A percentile compares a stretch with the other conserved stretches of the same genome.
Evolutionary conservation across 2,113 vertebrate species (phyloP).

Genomic region (Phyllopteryx taeniolatus): DNA sequence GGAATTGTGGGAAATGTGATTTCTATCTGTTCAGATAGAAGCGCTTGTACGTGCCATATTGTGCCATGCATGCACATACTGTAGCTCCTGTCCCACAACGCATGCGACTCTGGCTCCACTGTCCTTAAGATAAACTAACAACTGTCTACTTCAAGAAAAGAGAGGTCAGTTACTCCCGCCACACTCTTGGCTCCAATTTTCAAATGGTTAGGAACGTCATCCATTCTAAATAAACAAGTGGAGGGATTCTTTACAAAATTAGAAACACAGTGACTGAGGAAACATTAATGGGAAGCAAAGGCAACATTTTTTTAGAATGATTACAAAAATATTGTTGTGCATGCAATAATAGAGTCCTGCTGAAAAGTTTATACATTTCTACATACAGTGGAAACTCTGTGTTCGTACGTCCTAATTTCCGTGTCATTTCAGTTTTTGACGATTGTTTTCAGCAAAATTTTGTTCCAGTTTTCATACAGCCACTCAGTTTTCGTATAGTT

Average conservation of each 20-base stretch:
- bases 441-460: too few relatives aligned
- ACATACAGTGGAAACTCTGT: background rate
- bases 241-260: background rate
- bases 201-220: slow-evolving; percentile 3
- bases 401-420: background rate
- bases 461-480: too few relatives aligned
- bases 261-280: background rate
- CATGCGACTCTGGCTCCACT: slow-evolving; percentile 49
- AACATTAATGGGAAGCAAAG: slow-evolving; percentile 30
- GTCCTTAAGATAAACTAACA: slow-evolving; percentile 13
- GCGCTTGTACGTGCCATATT: slow-evolving; percentile 32
- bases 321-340: background rate
- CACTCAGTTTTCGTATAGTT: too few relatives aligned
- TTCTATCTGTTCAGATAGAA: slow-evolving; percentile 60
- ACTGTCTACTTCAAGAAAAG: slow-evolving; percentile 27
- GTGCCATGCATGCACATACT: slow-evolving; percentile 53
- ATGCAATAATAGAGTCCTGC: background rate
- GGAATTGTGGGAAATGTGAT: slow-evolving; percentile 56
- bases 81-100: slow-evolving; percentile 39
- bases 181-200: slow-evolving; percentile 19
- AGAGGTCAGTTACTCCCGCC: slow-evolving; percentile 59
- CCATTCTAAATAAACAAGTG: background rate
- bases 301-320: background rate
- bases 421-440: too few relatives aligned
- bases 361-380: background rate